A percentile compares a stretch with the other conserved stretches of the same genome.
phyloP scores from a whole-genome alignment of 2,888 invertebrate species.

The Plutella xylostella region DNA sequence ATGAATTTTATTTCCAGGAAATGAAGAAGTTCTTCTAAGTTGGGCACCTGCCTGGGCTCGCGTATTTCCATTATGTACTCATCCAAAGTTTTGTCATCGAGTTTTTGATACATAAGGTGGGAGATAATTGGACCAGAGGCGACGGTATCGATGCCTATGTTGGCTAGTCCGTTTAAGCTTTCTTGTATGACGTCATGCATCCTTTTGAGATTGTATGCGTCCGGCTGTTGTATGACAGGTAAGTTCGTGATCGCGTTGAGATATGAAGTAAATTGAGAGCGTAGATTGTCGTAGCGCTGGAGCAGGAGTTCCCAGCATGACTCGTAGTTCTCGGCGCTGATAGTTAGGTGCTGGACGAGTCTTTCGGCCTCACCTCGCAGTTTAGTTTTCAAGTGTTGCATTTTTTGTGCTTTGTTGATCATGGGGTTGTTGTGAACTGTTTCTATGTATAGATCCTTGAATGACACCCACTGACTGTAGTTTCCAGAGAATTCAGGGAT shows the following conservation, averaged over 20 bases:
- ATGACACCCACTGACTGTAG: not conserved
- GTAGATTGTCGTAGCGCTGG: slow-evolving; percentile 14
- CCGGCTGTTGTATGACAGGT: slow-evolving; percentile 1
- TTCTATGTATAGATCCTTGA: slow-evolving; percentile 6
- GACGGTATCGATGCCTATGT: slow-evolving; percentile 13
- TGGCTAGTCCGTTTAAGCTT: slow-evolving; percentile 6
- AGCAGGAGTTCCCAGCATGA: slow-evolving; percentile 17
- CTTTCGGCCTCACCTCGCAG: slow-evolving; percentile 20
- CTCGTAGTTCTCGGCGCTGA: slow-evolving; percentile 19
- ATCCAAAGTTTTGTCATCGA: slow-evolving; percentile 15
- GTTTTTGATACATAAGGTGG: slow-evolving; percentile 16
- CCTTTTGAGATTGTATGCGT: slow-evolving; percentile 1
- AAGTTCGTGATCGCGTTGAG: slow-evolving; percentile 3
- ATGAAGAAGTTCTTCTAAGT: slow-evolving; percentile 9
- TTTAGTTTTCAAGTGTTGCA: slow-evolving; percentile 19
- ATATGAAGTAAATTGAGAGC: not conserved
- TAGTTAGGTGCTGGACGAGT: slow-evolving; percentile 19
- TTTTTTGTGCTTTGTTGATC: slow-evolving; percentile 19
- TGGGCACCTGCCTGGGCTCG: slow-evolving; percentile 10
- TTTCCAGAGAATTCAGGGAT: not conserved
- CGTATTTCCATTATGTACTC: too few species aligned
- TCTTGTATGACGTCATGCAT: slow-evolving; percentile 5
- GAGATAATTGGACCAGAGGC: slow-evolving; percentile 17
- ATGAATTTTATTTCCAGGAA: slow-evolving; percentile 17
- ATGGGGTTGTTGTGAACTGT: slow-evolving; percentile 17